Conservation (phyloP, 2,888 invertebrate species). For the Mythimna lalbum region DNA sequence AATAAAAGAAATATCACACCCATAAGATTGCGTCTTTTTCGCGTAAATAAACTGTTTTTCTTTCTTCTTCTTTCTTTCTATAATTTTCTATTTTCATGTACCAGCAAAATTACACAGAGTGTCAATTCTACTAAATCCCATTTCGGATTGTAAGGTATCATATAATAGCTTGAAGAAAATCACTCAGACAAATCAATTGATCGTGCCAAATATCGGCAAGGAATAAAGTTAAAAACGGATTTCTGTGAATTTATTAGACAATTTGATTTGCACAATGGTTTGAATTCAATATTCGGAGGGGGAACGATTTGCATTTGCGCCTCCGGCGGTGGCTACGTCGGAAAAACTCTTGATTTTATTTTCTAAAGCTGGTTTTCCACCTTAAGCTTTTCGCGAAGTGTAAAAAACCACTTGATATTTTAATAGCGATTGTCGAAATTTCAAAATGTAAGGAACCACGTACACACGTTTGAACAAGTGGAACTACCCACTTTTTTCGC, state of each 20-base stretch:
- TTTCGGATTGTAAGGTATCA: slow-evolving; percentile 4
- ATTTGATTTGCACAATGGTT: slow-evolving; percentile 62
- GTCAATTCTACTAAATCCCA: not conserved
- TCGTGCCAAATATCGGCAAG: slow-evolving; percentile 46
- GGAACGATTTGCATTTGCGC: slow-evolving; percentile 66
- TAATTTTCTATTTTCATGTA: not conserved
- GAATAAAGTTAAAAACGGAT: slow-evolving; percentile 63
- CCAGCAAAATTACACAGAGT: not conserved
- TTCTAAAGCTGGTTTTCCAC: slow-evolving; percentile 13
- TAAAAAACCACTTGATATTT: too few relatives aligned
- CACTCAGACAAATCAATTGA: slow-evolving; percentile 45
- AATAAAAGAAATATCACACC: not conserved
- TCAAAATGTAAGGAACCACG: too few relatives aligned
- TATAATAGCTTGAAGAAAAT: slow-evolving; percentile 41
- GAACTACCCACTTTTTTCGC: too few relatives aligned
- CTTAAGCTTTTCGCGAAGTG: not conserved
- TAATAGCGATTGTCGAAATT: too few relatives aligned
- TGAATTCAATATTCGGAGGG: slow-evolving; percentile 65
- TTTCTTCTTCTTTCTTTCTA: too few relatives aligned
- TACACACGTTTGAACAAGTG: too few relatives aligned
- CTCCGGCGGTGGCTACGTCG: slow-evolving; percentile 11
- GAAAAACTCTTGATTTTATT: slow-evolving; percentile 30
- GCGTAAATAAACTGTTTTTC: too few relatives aligned
- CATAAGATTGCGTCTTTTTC: too few relatives aligned
- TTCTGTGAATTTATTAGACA: slow-evolving; percentile 66